Percentiles rank a stretch among this genome's conserved stretches.
phyloP scores from a whole-genome alignment of 2,888 invertebrate genomes.

The Drosophila sordidapex region DNA sequence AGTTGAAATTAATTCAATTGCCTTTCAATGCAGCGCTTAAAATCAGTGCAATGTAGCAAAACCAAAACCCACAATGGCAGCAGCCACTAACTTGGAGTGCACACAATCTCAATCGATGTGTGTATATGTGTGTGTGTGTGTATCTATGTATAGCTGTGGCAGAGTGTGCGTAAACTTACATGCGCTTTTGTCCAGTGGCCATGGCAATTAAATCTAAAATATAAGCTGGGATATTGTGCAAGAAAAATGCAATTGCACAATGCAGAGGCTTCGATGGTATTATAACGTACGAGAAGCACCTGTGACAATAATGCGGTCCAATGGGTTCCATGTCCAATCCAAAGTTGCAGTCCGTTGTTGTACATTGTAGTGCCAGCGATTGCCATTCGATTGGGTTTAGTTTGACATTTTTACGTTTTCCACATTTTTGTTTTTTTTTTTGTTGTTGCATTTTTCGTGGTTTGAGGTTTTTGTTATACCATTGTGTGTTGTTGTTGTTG shows the following conservation, averaged over 20 bases:
- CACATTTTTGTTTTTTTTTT: slow-evolving; percentile 14
- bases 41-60: slow-evolving; percentile 64
- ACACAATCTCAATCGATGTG: slow-evolving; percentile 32
- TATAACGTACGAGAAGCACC: slow-evolving; percentile 85
- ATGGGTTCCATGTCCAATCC: slow-evolving; percentile 43
- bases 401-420: slow-evolving; percentile 56
- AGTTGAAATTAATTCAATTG: slow-evolving; percentile 56
- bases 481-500: slow-evolving; percentile 14
- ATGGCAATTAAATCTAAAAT: slow-evolving; percentile 85
- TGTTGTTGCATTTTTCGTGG: slow-evolving; percentile 7
- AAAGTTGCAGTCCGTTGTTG: slow-evolving; percentile 26
- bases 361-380: slow-evolving; percentile 37
- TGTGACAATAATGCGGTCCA: slow-evolving; percentile 82
- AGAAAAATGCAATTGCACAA: slow-evolving; percentile 83
- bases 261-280: slow-evolving; percentile 84
- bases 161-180: slow-evolving; percentile 78
- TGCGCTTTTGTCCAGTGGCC: slow-evolving; percentile 84
- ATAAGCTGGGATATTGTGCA: slow-evolving; percentile 85
- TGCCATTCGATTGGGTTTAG: slow-evolving; percentile 74
- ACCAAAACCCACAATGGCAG: slow-evolving; percentile 56
- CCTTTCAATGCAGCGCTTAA: slow-evolving; percentile 75
- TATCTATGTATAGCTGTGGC: neutral
- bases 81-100: slow-evolving; percentile 51
- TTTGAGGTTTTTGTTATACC: slow-evolving; percentile 45
- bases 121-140: slow-evolving; percentile 4